A percentile compares a stretch with the other conserved stretches of the same genome.
Conservation (phyloP, 2,113 vertebrate species). For the Platycercus adscitus region DNA sequence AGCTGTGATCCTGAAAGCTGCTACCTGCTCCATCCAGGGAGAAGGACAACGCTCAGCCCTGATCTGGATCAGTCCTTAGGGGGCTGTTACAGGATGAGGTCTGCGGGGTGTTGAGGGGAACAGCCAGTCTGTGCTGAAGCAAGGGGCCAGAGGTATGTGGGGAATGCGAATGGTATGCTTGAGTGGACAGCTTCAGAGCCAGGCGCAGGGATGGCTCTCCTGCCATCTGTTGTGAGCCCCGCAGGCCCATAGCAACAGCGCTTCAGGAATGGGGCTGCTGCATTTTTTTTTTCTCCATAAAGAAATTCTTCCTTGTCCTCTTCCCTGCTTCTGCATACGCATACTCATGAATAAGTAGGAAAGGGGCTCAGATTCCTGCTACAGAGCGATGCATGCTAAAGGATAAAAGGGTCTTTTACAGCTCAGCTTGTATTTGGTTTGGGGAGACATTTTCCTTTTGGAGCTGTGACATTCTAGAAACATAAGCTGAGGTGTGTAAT, state of each 20-base stretch:
- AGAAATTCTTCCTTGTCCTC: conserved; percentile 66
- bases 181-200: conserved; percentile 78
- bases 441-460: neutral
- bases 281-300: conserved; percentile 35
- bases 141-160: conserved; percentile 67
- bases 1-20: neutral
- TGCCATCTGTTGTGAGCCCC: conserved; percentile 77
- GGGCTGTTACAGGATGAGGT: neutral
- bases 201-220: conserved; percentile 50
- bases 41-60: neutral
- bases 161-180: conserved; percentile 84
- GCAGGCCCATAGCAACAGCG: conserved; percentile 79
- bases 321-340: neutral
- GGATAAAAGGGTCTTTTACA: conserved; percentile 32
- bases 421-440: conserved; percentile 40
- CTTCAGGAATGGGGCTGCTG: conserved; percentile 72
- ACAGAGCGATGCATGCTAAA: conserved; percentile 2
- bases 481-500: neutral
- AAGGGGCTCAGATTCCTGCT: conserved; percentile 54
- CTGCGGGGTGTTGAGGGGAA: neutral
- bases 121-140: neutral
- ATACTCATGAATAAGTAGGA: conserved; percentile 59
- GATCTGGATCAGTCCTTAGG: neutral
- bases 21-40: neutral
- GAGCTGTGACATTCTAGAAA: neutral